These are phyloP conservation scores for Muntiacus muntjak DNA, from an alignment of 2,113 vertebrate genomes.

Conservation along the genomic window DNA sequence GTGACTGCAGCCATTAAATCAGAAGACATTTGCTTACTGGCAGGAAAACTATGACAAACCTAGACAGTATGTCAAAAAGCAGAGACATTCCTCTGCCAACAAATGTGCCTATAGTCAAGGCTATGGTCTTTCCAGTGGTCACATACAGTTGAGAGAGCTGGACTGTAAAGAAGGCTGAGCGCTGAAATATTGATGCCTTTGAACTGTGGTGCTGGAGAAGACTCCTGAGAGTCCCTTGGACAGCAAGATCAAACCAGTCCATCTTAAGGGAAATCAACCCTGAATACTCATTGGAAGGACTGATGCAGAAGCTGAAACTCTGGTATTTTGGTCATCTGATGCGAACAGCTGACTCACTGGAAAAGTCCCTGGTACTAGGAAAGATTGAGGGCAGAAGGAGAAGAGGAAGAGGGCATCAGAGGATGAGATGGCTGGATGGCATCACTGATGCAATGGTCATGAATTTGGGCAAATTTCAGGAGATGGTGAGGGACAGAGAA, in stretches of 20 bases:
- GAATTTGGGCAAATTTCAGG: neutral
- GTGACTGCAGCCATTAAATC: neutral
- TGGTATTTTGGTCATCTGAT: neutral
- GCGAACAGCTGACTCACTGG: neutral
- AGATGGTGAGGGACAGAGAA: neutral
- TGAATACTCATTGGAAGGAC: neutral
- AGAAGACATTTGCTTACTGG: neutral
- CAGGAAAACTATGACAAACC: neutral
- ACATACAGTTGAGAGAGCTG: neutral
- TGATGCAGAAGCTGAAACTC: neutral
- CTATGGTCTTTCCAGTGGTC: neutral
- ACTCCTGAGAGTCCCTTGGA: neutral
- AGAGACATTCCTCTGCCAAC: neutral
- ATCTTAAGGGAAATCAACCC: neutral
- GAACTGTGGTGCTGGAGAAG: neutral
- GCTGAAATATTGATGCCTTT: neutral
- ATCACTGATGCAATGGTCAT: neutral
- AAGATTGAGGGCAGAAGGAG: neutral
- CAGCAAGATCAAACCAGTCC: neutral
- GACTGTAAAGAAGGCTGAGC: neutral
- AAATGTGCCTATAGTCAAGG: neutral
- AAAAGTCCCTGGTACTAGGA: neutral
- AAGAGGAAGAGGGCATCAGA: neutral
- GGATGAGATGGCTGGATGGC: neutral
- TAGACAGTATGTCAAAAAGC: neutral